Evolutionary conservation across 2,888 invertebrate genomes (phyloP).

Genomic region (Gymnosoma rotundatum): DNA sequence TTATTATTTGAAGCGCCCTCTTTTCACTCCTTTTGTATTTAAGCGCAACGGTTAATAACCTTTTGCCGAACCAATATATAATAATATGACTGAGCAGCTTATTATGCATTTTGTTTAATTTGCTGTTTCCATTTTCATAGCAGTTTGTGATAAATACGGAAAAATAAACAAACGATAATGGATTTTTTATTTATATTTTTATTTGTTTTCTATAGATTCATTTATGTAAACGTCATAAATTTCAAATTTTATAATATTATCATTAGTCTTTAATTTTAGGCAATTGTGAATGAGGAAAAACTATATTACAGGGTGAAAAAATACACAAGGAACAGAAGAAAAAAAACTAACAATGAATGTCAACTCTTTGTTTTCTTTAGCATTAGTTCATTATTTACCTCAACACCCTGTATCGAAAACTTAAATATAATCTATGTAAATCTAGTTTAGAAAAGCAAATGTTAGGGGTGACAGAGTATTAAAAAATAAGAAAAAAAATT

Average conservation of each 20-base stretch:
- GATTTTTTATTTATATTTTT: background rate
- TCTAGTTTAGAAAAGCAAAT: too few relatives aligned
- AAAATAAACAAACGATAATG: slow-evolving; percentile 20
- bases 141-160: slow-evolving; percentile 36
- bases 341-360: too few relatives aligned
- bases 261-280: slow-evolving; percentile 43
- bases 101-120: slow-evolving; percentile 53
- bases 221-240: slow-evolving; percentile 44
- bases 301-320: too few relatives aligned
- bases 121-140: slow-evolving; percentile 5
- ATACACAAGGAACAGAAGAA: too few relatives aligned
- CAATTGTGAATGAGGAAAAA: background rate
- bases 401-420: too few relatives aligned
- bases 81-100: too few relatives aligned
- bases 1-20: background rate
- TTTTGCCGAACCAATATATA: slow-evolving; percentile 8
- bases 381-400: too few relatives aligned
- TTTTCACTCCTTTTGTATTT: too few relatives aligned
- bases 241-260: slow-evolving; percentile 50
- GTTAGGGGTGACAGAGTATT: too few relatives aligned
- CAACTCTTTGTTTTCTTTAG: too few relatives aligned
- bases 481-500: too few relatives aligned
- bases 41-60: slow-evolving; percentile 49
- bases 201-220: slow-evolving; percentile 12
- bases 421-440: too few relatives aligned